phyloP scores from a whole-genome alignment of 2,113 vertebrate genomes.

The Ceyx cyanopectus region DNA sequence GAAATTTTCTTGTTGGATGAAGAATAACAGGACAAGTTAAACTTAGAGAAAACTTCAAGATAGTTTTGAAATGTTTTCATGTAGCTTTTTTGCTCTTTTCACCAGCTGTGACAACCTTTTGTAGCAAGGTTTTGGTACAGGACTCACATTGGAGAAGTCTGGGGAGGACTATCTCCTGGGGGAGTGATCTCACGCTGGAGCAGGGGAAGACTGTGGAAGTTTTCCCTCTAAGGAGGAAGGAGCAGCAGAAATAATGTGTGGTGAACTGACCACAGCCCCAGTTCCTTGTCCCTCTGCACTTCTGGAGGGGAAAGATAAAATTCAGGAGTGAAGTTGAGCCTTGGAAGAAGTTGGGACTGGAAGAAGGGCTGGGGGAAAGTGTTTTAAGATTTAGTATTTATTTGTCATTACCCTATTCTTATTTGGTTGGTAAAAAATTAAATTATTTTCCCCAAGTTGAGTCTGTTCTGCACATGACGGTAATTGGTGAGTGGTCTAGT shows the following conservation, averaged over 20 bases:
- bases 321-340: neutral
- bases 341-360: neutral
- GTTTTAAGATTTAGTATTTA: neutral
- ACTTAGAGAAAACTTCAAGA: neutral
- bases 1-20: neutral
- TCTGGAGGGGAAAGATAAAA: neutral
- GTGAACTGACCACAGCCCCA: neutral
- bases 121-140: neutral
- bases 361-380: neutral
- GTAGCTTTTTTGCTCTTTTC: neutral
- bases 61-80: neutral
- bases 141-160: neutral
- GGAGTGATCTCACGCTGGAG: neutral
- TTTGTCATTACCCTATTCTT: neutral
- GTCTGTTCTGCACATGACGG: neutral
- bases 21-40: neutral
- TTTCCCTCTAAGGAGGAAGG: neutral
- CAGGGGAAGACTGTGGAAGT: neutral
- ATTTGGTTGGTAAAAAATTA: neutral
- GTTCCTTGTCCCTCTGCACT: fast-evolving
- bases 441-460: neutral
- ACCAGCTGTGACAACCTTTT: neutral
- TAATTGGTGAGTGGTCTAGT: neutral
- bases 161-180: too few relatives aligned
- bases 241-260: neutral